A percentile compares a stretch with the other conserved stretches of the same genome.
Evolutionary conservation across 2,797 vertebrate genomes (phyloP).

Genomic region (Trachops cirrhosus): DNA sequence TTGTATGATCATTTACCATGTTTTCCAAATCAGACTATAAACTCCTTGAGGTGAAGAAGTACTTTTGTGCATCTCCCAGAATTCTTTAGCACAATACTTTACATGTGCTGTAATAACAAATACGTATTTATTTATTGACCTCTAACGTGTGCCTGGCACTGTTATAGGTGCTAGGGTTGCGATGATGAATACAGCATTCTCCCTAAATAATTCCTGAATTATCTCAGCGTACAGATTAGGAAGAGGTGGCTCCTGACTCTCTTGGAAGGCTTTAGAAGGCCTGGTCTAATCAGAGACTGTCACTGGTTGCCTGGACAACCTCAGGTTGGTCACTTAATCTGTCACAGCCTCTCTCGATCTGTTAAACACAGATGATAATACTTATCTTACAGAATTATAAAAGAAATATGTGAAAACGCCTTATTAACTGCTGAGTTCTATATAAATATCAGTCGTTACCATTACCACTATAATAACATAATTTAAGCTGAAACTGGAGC

Average conservation of each 20-base stretch:
- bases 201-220: not conserved
- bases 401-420: not conserved
- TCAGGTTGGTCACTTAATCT: not conserved
- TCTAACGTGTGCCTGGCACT: not conserved
- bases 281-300: not conserved
- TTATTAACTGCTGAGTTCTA: not conserved
- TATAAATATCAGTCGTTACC: not conserved
- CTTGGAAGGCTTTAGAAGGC: not conserved
- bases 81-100: not conserved
- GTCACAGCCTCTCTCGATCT: not conserved
- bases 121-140: not conserved
- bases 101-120: not conserved
- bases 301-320: not conserved
- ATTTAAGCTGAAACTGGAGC: not conserved
- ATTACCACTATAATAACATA: not conserved
- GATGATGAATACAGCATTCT: not conserved
- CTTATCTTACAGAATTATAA: not conserved
- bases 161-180: not conserved
- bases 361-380: not conserved
- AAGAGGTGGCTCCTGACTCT: not conserved
- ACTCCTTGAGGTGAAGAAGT: not conserved
- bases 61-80: not conserved
- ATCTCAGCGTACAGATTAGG: not conserved
- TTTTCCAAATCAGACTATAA: not conserved
- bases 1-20: not conserved